Percentiles rank a stretch among this genome's conserved stretches.
Conservation (phyloP, 2,888 invertebrate species). For the Eupithecia abbreviata region DNA sequence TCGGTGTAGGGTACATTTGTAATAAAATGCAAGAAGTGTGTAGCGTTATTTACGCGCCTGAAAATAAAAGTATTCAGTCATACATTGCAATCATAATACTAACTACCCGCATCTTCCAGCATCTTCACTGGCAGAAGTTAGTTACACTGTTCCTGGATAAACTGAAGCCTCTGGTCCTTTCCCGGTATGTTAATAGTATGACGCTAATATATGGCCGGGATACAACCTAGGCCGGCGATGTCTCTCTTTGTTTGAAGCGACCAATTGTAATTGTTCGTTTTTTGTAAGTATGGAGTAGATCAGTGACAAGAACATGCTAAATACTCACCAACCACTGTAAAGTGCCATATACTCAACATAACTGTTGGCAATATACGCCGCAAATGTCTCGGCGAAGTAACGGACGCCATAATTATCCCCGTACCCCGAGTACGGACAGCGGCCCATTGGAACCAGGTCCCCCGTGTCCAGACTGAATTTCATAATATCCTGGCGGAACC, state of each 20-base stretch:
- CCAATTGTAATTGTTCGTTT: too few species aligned
- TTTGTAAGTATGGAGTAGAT: not conserved
- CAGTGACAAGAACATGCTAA: not conserved
- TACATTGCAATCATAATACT: not conserved
- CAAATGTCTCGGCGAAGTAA: conserved; percentile 56
- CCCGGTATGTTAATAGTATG: not conserved
- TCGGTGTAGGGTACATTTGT: conserved; percentile 42
- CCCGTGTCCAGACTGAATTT: conserved; percentile 59
- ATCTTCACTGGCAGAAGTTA: not conserved
- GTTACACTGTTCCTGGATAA: not conserved
- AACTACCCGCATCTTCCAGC: not conserved
- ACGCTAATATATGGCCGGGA: not conserved
- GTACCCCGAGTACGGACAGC: conserved; percentile 60
- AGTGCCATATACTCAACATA: conserved; percentile 59
- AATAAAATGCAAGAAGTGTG: conserved; percentile 57
- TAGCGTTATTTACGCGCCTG: conserved; percentile 62
- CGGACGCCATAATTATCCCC: conserved; percentile 1
- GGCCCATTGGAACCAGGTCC: conserved; percentile 53
- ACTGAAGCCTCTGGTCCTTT: not conserved
- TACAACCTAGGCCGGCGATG: too few species aligned
- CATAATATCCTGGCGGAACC: conserved; percentile 15
- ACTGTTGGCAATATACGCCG: conserved; percentile 57
- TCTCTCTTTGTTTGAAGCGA: not conserved
- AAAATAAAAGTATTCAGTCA: conserved; percentile 4
- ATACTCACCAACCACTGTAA: conserved; percentile 57